These are phyloP conservation scores for Poliocrania exsul DNA, from an alignment of 2,797 vertebrate genomes.

Conservation along the genomic window DNA sequence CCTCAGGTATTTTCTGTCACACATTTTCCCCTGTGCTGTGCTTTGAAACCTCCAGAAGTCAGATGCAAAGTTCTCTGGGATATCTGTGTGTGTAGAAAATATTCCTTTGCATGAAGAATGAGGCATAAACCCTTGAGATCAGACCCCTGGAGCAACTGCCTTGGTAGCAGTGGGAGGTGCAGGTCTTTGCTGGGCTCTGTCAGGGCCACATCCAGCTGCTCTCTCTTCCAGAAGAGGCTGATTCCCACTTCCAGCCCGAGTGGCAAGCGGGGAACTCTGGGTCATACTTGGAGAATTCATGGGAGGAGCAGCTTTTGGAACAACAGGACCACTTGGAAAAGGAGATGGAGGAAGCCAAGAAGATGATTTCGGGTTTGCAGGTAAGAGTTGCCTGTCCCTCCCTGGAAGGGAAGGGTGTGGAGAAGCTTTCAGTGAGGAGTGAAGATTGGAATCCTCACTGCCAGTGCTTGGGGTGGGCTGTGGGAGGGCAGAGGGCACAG, in stretches of 20 bases:
- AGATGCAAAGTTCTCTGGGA: not conserved
- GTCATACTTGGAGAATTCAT: slow-evolving; percentile 72
- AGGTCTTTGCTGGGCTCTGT: not conserved
- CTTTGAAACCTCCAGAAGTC: not conserved
- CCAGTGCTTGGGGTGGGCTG: not conserved
- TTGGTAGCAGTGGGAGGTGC: not conserved
- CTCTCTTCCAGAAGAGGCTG: slow-evolving; percentile 79
- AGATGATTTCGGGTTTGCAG: slow-evolving; percentile 96
- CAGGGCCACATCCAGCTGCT: not conserved
- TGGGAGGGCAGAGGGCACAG: not conserved
- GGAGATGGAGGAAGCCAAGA: slow-evolving; percentile 94
- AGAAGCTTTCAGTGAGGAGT: not conserved
- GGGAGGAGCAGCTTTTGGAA: slow-evolving; percentile 90
- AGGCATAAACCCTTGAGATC: not conserved
- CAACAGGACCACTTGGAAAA: slow-evolving; percentile 94
- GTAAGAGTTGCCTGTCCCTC: slow-evolving; percentile 64
- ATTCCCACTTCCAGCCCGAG: slow-evolving; percentile 63
- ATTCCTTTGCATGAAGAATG: not conserved
- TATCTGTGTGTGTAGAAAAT: not conserved
- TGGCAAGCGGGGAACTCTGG: slow-evolving; percentile 74
- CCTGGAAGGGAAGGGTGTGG: too few species aligned
- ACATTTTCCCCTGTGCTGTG: not conserved
- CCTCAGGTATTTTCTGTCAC: not conserved
- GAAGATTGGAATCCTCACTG: not conserved
- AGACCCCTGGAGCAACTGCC: not conserved